phyloP scores from a whole-genome alignment of 2,113 vertebrate species.

The Dasypus novemcinctus region DNA sequence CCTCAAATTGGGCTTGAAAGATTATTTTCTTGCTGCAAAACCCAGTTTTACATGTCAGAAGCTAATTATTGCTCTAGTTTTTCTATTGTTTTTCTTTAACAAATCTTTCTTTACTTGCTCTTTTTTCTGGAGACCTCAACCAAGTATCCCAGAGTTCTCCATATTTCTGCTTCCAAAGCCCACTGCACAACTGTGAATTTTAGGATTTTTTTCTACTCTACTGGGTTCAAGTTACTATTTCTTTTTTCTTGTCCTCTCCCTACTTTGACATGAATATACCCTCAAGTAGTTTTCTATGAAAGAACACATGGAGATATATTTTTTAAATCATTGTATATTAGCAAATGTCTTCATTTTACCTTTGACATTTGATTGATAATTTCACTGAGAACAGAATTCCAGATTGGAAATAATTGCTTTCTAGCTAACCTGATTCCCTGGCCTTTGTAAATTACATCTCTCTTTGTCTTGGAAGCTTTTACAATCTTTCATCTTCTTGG shows the following conservation, averaged over 20 bases:
- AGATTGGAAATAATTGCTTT: background rate
- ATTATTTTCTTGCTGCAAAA: background rate
- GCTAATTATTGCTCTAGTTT: background rate
- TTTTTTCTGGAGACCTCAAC: background rate
- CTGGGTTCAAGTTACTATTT: background rate
- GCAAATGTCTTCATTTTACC: background rate
- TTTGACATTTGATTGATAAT: background rate
- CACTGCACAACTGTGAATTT: background rate
- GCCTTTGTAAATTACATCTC: background rate
- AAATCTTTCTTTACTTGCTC: background rate
- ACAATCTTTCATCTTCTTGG: background rate
- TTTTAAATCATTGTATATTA: background rate
- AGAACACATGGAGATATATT: background rate
- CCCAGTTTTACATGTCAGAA: background rate
- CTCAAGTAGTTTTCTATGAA: background rate
- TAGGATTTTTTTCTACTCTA: background rate
- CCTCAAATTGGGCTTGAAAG: background rate
- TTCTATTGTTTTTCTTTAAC: background rate
- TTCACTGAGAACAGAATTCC: background rate
- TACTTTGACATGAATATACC: background rate
- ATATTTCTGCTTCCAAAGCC: background rate
- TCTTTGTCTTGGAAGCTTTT: background rate
- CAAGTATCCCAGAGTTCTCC: background rate
- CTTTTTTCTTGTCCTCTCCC: background rate
- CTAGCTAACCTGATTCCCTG: background rate